These are phyloP conservation scores for Petrocephalus sullivani DNA, from an alignment of 2,797 vertebrate genomes.

Conservation along the genomic window DNA sequence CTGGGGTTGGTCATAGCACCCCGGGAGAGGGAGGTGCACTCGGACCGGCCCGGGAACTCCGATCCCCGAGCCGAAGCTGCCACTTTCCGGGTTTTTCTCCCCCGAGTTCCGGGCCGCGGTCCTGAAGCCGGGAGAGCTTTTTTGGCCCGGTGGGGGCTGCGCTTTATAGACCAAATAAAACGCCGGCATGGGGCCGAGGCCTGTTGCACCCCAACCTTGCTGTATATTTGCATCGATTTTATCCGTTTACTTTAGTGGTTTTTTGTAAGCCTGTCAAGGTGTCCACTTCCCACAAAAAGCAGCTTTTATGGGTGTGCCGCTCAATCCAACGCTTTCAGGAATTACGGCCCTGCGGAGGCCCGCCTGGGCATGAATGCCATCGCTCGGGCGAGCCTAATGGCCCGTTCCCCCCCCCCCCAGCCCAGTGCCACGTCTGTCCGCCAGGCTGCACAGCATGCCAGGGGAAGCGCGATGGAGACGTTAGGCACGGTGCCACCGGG, in stretches of 20 bases:
- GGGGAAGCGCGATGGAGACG: constrained; percentile 38
- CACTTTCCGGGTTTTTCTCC: neutral
- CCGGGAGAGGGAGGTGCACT: neutral
- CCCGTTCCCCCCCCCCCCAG: neutral
- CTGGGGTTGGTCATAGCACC: neutral
- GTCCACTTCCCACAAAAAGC: constrained; percentile 28
- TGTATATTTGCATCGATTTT: constrained; percentile 41
- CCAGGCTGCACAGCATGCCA: neutral
- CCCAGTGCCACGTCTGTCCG: neutral
- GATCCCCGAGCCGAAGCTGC: neutral
- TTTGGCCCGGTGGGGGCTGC: constrained; percentile 38
- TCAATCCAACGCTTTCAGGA: constrained; percentile 36
- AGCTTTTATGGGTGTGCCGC: constrained; percentile 31
- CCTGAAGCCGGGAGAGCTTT: constrained; percentile 44
- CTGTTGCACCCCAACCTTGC: constrained; percentile 22
- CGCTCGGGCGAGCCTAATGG: neutral
- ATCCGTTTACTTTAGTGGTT: constrained; percentile 41
- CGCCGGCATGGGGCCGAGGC: constrained; percentile 34
- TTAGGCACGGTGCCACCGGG: constrained; percentile 29
- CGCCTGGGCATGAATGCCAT: neutral
- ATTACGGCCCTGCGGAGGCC: constrained; percentile 9
- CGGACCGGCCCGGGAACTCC: neutral
- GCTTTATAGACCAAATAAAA: constrained; percentile 51
- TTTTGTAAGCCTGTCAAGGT: constrained; percentile 45
- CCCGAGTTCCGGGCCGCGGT: constrained; percentile 22